A percentile compares a stretch with the other conserved stretches of the same genome.
Conservation (phyloP, 2,888 invertebrate genomes). For the Melieria omissa region DNA sequence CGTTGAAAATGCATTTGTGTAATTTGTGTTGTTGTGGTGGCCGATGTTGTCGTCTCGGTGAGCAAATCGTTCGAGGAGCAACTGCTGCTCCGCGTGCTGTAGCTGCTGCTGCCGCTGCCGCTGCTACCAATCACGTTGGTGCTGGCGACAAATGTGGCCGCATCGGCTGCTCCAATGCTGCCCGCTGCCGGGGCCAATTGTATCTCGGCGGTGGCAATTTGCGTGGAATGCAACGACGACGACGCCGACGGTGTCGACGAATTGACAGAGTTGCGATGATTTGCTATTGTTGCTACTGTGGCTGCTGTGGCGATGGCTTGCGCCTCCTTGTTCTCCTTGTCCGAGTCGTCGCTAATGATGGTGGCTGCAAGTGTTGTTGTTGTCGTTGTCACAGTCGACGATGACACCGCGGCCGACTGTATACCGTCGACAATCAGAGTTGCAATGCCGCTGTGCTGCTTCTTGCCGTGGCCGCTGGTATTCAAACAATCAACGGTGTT, state of each 20-base stretch:
- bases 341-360: slow-evolving; percentile 60
- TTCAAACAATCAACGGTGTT: slow-evolving; percentile 27
- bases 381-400: slow-evolving; percentile 45
- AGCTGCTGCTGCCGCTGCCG: slow-evolving; percentile 50
- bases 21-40: slow-evolving; percentile 54
- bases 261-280: slow-evolving; percentile 45
- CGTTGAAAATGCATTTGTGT: slow-evolving; percentile 53
- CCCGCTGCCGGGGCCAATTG: slow-evolving; percentile 24
- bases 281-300: slow-evolving; percentile 42
- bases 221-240: slow-evolving; percentile 28
- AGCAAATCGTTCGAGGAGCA: slow-evolving; percentile 55
- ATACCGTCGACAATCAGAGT: slow-evolving; percentile 51
- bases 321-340: slow-evolving; percentile 65
- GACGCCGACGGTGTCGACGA: slow-evolving; percentile 17
- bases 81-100: slow-evolving; percentile 54
- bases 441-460: slow-evolving; percentile 38
- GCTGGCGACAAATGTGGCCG: slow-evolving; percentile 23
- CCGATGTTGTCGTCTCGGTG: slow-evolving; percentile 50
- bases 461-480: slow-evolving; percentile 32
- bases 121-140: slow-evolving; percentile 25
- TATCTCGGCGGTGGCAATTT: slow-evolving; percentile 44
- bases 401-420: slow-evolving; percentile 59
- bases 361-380: slow-evolving; percentile 30
- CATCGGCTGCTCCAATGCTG: slow-evolving; percentile 2
- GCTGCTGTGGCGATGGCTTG: slow-evolving; percentile 39